Base-by-base conservation (phyloP, 2,797 vertebrate genomes). In the Acanthis flammea region DNA sequence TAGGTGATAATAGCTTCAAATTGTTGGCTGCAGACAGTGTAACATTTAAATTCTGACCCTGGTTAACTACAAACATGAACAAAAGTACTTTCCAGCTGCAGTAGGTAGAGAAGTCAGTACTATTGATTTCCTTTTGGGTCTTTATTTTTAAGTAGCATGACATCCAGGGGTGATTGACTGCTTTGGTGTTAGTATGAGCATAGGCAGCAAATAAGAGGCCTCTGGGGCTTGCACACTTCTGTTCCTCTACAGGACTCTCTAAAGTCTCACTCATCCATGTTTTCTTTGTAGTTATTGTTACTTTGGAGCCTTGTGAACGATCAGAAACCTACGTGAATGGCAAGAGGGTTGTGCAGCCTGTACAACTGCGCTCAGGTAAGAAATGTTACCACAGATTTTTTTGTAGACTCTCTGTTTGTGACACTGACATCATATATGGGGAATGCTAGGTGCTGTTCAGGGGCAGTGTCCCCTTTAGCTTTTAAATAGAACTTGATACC, bases 281-380 rank as follows among this genome's bases (percentile, higher is more conserved):
- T 67, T 96, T 91, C 84, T 45, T 91, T 92, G 19, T 96, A 99
- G 99, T 99, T 83, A 98, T 99, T 21, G 99, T 99, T 85, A 98
- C 98, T 84, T 94, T 99, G 94, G 99, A 99, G 92, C 99, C 99
- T 44, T 99, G 99, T 88, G 99, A 99, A 83, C 98, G 98, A 66
- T 99, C 99, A 2, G 99, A 99, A 98, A 99, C 99, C 6, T 99
- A 99, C 0, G 99, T 99, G 86, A 99, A 99, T 11, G 99, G 99
- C 95, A 99, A 99, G 92, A 98, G 99, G 47, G 99, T 99, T 50
- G 98, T 98, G 39, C 98, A 98, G 78, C 98, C 99, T 3, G 99
- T 99, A 85, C 99, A 99, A 96, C 94, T 99, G 53, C 99, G 99
- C 83, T 99, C 99, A 97, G 99, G 99, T 99, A 92, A 98, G 97